Base-by-base conservation (phyloP, 2,797 vertebrate species). In the Silurus lanzhouensis region DNA sequence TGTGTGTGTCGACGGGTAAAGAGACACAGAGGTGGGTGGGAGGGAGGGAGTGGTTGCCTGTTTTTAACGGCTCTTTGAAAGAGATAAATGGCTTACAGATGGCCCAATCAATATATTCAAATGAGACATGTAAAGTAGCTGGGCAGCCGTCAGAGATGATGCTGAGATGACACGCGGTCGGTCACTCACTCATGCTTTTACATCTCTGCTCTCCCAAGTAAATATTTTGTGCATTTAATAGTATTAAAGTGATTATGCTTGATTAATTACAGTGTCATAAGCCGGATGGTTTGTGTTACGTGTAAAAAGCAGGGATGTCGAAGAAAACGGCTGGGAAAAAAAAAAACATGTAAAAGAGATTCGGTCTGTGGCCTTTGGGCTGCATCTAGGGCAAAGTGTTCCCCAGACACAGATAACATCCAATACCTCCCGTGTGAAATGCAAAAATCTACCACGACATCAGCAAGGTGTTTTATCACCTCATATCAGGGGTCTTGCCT, bases 1-100 rank as follows among this genome's bases (percentile, higher is more conserved):
- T 66, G 25, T 79, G 83, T 82, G 87, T 89, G 76, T 90, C 79
- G 81, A 92, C 90, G 91, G 89, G 87, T 81, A 79, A 86, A 57
- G 84, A 89, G 87, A 91, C 91, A 93, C 92, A 91, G 90, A 88
- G 91, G 92, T 93, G 92, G 94, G 93, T 82, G 89, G 92, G 90
- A 87, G 87, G 81, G 90, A 89, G 91, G 93, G 93, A 91, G 91
- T 92, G 90, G 91, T 92, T 91, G 90, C 91, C 92, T 92, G 91
- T 90, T 94, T 81, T 91, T 94, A 95, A 94, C 91, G 91, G 92
- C 92, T 92, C 93, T 96, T 95, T 95, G 93, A 95, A 94, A 92
- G 93, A 95, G 94, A 95, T 95, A 95, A 95, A 95, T 96, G 94
- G 93, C 92, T 94, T 95, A 94, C 95, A 96, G 94, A 95, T 96